Evolutionary conservation across 64 coral and sea anemone genomes (phyloP), one percentile per base, ranked within the genome.

Genomic region (Hydrozoanthus tunicans): DNA sequence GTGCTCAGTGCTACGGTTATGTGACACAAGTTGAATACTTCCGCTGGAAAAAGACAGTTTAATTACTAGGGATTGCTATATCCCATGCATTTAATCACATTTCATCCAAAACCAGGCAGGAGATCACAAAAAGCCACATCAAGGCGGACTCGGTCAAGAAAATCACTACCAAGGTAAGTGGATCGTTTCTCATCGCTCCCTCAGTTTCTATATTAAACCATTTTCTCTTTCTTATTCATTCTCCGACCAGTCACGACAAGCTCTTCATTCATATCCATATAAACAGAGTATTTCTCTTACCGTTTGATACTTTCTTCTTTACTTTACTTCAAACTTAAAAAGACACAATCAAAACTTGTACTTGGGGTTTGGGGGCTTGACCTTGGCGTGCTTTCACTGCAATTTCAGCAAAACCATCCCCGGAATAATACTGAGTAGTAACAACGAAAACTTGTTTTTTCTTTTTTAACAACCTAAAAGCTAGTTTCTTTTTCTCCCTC

Each of bases 31-130:
- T 53, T 55, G 81, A 69, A 66, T 66, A 85, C 63, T 69, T 85
- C 81, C 81, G 81, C n/a, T 69, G 81, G 53, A 85, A 85, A 85
- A 85, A 64, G 43, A 67, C 51, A 15, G 13, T 85, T 85, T 85
- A 85, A 85, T 85, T 70, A 56, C 64, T 56, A 85, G 81, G 70
- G 63, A n/a, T 68, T 66, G 67, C 81, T 56, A 69, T 56, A 68
- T 20, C 81, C 52, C 62, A 43, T 56, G 63, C 63, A 56, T 69
- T 70, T 85, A 85, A 85, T 68, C 81, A 68, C 81, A 70, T 51
- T 85, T 70, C 11, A 69, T 51, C 53, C 5, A 62, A 55, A 70
- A 85, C 53, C 82, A 70, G 53, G 63, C 43, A 17, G 24, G 81
- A 53, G 52, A 70, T 69, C 63, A 70, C 64, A 70, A 51, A 14